Evolutionary conservation across 2,113 vertebrate genomes (phyloP).

Genomic region (Labrus mixtus): DNA sequence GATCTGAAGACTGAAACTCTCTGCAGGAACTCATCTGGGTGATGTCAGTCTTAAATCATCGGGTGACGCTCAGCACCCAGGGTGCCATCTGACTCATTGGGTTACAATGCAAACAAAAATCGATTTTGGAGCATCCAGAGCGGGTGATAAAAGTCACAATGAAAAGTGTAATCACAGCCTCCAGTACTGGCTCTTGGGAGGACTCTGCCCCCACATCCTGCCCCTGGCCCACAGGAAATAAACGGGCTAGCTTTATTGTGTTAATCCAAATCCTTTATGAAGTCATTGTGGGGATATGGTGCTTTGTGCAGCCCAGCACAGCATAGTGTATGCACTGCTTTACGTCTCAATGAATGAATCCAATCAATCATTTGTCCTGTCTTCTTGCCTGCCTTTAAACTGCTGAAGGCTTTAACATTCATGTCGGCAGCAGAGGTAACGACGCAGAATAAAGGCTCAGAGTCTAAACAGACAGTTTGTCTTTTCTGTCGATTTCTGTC

Average conservation of each 20-base stretch:
- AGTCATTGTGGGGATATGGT: constrained; percentile 33
- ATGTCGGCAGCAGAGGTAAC: constrained; percentile 17
- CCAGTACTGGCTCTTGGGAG: constrained; percentile 44
- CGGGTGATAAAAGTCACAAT: constrained; percentile 61
- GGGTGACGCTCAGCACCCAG: constrained; percentile 14
- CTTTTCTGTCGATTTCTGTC: constrained; percentile 23
- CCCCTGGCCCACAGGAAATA: constrained; percentile 57
- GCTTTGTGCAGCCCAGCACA: constrained; percentile 20
- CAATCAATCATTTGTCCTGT: constrained; percentile 43
- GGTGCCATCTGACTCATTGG: constrained; percentile 37
- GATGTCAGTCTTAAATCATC: constrained; percentile 29
- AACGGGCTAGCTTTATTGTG: constrained; percentile 41
- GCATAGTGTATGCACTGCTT: constrained; percentile 16
- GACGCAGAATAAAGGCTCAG: constrained; percentile 26
- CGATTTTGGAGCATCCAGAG: constrained; percentile 49
- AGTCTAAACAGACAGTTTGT: constrained; percentile 23
- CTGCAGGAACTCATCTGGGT: constrained; percentile 15
- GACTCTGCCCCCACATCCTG: constrained; percentile 44
- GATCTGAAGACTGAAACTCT: constrained; percentile 5
- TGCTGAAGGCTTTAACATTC: constrained; percentile 27
- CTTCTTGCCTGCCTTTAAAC: constrained; percentile 34
- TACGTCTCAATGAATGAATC: constrained; percentile 48
- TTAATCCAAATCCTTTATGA: constrained; percentile 46
- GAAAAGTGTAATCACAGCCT: constrained; percentile 56
- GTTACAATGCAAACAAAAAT: constrained; percentile 68